phyloP scores from a whole-genome alignment of 2,797 vertebrate genomes.

The Microhierax caerulescens region DNA sequence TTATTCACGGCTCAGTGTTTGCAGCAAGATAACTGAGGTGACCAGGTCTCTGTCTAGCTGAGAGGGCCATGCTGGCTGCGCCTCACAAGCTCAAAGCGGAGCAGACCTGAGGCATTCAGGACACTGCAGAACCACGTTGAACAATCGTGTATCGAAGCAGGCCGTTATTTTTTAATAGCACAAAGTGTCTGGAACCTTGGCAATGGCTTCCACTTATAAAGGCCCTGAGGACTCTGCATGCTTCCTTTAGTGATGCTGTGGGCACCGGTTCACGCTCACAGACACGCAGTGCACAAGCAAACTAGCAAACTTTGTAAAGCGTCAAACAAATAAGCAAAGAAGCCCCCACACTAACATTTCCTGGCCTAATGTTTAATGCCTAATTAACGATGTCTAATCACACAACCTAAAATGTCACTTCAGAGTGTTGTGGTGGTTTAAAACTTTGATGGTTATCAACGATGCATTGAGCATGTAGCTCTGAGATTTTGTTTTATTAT shows the following conservation, averaged over 20 bases:
- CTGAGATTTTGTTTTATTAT: background rate
- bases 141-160: background rate
- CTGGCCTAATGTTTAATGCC: background rate
- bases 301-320: background rate
- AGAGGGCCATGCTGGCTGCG: background rate
- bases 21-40: background rate
- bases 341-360: background rate
- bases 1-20: background rate
- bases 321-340: background rate
- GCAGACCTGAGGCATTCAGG: background rate
- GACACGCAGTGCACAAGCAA: accelerated
- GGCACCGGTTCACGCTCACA: background rate
- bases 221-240: background rate
- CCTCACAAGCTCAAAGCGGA: background rate
- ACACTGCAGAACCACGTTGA: background rate
- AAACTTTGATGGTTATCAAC: background rate
- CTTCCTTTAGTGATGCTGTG: background rate
- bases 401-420: background rate
- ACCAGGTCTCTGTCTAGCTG: background rate
- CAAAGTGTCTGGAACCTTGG: background rate
- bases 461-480: background rate
- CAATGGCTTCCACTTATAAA: background rate
- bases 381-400: background rate
- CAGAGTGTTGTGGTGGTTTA: background rate
- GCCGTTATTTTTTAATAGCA: background rate